Evolutionary conservation across 2,888 invertebrate species (phyloP).

Genomic region (Temnothorax rugatulus): DNA sequence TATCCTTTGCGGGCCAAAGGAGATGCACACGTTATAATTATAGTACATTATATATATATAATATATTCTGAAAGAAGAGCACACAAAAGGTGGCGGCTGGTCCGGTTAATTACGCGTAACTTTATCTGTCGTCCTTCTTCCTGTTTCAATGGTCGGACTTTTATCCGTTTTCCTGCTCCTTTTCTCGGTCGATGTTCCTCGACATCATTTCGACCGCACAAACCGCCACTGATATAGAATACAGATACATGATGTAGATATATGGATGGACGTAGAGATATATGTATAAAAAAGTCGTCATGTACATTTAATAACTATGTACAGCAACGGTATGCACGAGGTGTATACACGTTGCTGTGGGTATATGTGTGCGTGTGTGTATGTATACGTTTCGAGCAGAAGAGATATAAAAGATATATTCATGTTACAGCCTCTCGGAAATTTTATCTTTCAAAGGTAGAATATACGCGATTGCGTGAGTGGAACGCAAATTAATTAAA

Average conservation of each 20-base stretch:
- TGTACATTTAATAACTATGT: conserved; percentile 65
- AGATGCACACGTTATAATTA: conserved; percentile 54
- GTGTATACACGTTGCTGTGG: conserved; percentile 13
- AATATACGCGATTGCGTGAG: neutral
- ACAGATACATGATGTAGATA: conserved; percentile 36
- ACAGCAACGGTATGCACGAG: neutral
- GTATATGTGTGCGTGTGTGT: neutral
- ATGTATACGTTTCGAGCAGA: neutral
- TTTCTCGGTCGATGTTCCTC: neutral
- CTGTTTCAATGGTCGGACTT: neutral
- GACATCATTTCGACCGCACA: neutral
- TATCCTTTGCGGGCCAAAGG: conserved; percentile 74
- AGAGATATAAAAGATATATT: conserved; percentile 15
- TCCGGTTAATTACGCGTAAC: conserved; percentile 20
- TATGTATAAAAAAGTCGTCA: conserved; percentile 44
- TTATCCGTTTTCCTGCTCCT: conserved; percentile 1
- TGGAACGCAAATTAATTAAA: neutral
- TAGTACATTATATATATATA: conserved; percentile 57
- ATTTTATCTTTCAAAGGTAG: conserved; percentile 12
- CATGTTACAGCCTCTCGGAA: neutral
- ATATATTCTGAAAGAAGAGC: conserved; percentile 13
- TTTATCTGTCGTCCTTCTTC: conserved; percentile 27
- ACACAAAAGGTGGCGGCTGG: conserved; percentile 21
- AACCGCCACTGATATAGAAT: conserved; percentile 51
- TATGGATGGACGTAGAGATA: conserved; percentile 3